Conservation (phyloP, 2,113 vertebrate genomes). For the Ochotona princeps region DNA sequence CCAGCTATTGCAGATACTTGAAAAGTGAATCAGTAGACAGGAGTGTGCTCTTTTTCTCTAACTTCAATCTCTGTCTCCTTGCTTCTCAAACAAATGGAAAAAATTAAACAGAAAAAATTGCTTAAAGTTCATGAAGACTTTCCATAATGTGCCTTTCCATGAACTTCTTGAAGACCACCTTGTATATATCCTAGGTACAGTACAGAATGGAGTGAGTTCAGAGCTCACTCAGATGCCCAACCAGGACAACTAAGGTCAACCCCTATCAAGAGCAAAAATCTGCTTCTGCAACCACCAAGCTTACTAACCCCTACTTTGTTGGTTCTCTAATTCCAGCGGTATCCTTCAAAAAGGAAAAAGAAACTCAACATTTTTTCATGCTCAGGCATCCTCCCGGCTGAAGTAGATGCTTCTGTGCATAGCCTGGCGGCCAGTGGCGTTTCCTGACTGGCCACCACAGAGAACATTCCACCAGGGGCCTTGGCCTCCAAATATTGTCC, state of each 20-base stretch:
- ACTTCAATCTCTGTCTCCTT: no score
- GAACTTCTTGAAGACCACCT: no score
- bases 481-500: neutral
- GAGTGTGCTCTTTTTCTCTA: no score
- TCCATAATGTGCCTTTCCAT: no score
- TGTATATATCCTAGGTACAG: neutral
- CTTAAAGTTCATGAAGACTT: no score
- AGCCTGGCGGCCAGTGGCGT: slow-evolving; percentile 3
- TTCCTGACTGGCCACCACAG: slow-evolving; percentile 46
- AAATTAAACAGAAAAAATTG: no score
- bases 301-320: neutral
- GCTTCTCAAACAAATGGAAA: no score
- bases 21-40: no score
- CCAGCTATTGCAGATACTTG: no score
- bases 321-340: slow-evolving; percentile 28
- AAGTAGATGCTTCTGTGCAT: slow-evolving; percentile 15
- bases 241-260: neutral
- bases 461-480: neutral
- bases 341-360: neutral
- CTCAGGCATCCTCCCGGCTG: neutral
- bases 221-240: no score
- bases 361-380: neutral
- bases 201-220: neutral
- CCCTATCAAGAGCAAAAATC: neutral
- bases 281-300: neutral